phyloP scores from a whole-genome alignment of 1,140 invertebrate species.

The Heliconius nattereri region DNA sequence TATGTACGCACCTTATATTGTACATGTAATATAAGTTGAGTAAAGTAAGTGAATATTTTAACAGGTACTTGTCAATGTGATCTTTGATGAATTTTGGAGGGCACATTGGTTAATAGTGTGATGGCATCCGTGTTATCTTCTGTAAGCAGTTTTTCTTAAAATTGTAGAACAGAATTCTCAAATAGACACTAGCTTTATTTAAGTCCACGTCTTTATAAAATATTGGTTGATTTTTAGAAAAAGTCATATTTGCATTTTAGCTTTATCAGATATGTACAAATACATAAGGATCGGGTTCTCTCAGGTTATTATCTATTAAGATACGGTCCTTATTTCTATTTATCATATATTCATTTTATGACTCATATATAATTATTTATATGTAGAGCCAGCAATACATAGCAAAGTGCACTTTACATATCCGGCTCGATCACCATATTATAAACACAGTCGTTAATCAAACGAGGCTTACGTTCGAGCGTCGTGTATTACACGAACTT shows the following conservation, averaged over 20 bases:
- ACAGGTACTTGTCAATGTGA: background rate
- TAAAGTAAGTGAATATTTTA: background rate
- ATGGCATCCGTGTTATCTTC: background rate
- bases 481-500: conserved; percentile 33
- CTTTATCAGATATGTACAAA: too few species aligned
- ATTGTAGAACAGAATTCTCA: too few species aligned
- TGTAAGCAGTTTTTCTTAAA: too few species aligned
- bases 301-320: background rate
- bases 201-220: too few species aligned
- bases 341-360: background rate
- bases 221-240: too few species aligned
- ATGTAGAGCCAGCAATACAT: background rate
- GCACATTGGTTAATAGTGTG: background rate
- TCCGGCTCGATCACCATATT: conserved; percentile 24
- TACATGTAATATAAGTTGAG: background rate
- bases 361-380: background rate
- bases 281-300: too few species aligned
- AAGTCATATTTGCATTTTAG: too few species aligned
- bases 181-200: too few species aligned
- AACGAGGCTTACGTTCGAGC: conserved; percentile 26
- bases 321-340: background rate
- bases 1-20: background rate
- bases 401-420: conserved; percentile 12
- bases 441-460: conserved; percentile 36
- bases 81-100: background rate